These are phyloP conservation scores for Rhinichthys klamathensis DNA, from an alignment of 2,113 vertebrate genomes.

Conservation along the genomic window DNA sequence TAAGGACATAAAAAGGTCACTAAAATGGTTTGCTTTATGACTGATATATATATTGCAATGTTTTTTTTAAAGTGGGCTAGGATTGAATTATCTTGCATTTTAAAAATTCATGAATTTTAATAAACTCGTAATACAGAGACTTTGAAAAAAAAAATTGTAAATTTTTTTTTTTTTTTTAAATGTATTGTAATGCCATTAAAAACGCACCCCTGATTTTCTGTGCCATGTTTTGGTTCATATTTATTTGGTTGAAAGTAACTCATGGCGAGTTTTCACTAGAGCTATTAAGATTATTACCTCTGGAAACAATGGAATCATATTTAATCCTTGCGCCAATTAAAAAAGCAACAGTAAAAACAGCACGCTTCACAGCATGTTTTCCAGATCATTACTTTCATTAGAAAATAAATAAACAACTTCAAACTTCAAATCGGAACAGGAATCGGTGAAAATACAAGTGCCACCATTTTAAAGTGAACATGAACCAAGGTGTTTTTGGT, in stretches of 20 bases:
- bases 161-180: too few relatives aligned
- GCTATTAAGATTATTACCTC: background rate
- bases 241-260: conserved; percentile 3
- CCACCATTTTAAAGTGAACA: background rate
- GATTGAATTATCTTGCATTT: background rate
- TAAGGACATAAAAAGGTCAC: conserved; percentile 5
- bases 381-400: conserved; percentile 28
- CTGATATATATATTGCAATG: background rate
- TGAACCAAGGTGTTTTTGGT: too few relatives aligned
- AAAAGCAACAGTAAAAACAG: conserved; percentile 35
- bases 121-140: background rate
- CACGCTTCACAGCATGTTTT: conserved; percentile 31
- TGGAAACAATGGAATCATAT: conserved; percentile 11
- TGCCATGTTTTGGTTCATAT: background rate
- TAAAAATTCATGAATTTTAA: conserved; percentile 28
- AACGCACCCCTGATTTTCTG: background rate
- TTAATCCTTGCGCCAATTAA: conserved; percentile 26
- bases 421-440: background rate
- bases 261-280: background rate
- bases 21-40: conserved; percentile 28
- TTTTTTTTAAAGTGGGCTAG: background rate
- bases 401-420: conserved; percentile 14
- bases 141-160: background rate
- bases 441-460: background rate
- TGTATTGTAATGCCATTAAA: background rate